Base-by-base conservation (phyloP, 2,113 vertebrate species). In the Dicaeum eximium region DNA sequence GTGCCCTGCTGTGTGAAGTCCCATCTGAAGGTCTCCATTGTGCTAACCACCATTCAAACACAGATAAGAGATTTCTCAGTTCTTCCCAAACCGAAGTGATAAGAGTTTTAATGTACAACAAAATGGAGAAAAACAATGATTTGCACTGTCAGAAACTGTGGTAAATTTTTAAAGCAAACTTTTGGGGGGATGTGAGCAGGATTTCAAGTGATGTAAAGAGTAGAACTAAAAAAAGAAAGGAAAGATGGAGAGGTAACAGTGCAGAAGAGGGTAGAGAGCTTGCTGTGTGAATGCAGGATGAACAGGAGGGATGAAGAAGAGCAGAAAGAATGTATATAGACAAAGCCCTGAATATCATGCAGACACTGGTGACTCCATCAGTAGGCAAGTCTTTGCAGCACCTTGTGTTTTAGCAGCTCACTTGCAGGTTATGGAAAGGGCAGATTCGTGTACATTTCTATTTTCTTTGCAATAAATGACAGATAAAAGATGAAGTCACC, bases 321-420 rank as follows among this genome's bases (percentile, higher is more conserved):
- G 13, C 7, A 8, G 5, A 62, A 88, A 70, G 4, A 77, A 73
- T 0, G 0, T 23, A 3, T 16, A 3, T 16, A 48, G 13, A 31
- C 66, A 74, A 90, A 72, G n/a, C 37, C 80, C 30, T 81, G 45
- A 72, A 37, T 66, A 45, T 74, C 31, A 10, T 17, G 40, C 14
- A 75, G 38, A 25, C n/a, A 17, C 30, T 27, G 25, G 17, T 51
- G 61, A 51, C 27, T 37, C 17, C 27, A 18, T 57, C 50, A 44
- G 23, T 25, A 66, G 42, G 23, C 21, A 85, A 75, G 38, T 27
- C 30, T 78, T 82, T 70, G 58, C 50, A 85, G 45, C 27, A 65
- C 40, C 19, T 60, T 28, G 13, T 30, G 15, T 80, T 84, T 82
- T 75, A 50, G n/a, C 31, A 80, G 9, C 44, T 90, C 42, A 24